phyloP scores from a whole-genome alignment of 2,113 vertebrate species.

The Nycticryphes semicollaris region DNA sequence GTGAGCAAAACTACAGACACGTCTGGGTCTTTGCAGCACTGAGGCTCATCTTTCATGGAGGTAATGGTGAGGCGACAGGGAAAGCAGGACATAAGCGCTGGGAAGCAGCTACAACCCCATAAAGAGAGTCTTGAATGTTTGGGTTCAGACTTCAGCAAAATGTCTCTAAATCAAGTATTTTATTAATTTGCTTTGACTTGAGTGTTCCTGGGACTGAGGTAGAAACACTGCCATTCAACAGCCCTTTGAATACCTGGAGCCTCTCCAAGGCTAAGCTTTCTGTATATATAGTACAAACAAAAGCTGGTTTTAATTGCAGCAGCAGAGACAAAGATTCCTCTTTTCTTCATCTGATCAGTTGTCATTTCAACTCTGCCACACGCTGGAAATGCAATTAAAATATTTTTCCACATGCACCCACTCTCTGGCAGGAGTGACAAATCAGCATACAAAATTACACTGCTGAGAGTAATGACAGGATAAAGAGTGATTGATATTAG shows the following conservation, averaged over 20 bases:
- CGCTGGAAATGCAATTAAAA: constrained; percentile 26
- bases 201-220: neutral
- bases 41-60: neutral
- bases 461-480: neutral
- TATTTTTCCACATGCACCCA: neutral
- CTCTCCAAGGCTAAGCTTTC: neutral
- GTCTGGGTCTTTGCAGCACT: neutral
- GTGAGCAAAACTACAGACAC: neutral
- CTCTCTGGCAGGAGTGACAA: neutral
- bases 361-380: neutral
- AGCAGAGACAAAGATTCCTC: neutral
- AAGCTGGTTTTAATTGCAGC: neutral
- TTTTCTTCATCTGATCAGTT: neutral
- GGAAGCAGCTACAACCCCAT: accelerated
- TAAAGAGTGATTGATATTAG: neutral
- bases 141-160: neutral
- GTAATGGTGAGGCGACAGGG: neutral
- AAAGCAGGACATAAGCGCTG: neutral
- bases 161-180: neutral
- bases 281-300: neutral
- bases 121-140: neutral
- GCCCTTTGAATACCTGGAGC: neutral
- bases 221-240: neutral
- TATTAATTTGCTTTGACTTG: neutral
- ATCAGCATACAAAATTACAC: neutral